Evolutionary conservation across 2,113 vertebrate genomes (phyloP).

Genomic region (Hippotragus niger): DNA sequence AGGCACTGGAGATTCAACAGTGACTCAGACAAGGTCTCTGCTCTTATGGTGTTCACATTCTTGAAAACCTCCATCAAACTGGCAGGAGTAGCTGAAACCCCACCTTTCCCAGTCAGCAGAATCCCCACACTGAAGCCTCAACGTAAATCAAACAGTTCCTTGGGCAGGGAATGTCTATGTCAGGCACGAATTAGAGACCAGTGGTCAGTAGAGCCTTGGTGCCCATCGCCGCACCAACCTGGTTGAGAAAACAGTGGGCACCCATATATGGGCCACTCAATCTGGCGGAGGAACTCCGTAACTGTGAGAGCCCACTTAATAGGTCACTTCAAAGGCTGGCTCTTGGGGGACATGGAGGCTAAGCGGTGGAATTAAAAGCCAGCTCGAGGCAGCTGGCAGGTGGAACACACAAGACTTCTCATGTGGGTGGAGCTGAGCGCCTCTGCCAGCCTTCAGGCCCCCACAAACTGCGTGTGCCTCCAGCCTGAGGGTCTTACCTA

Average conservation of each 20-base stretch:
- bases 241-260: neutral
- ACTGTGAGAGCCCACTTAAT: neutral
- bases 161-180: constrained; percentile 77
- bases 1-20: neutral
- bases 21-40: neutral
- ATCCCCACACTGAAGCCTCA: constrained; percentile 65
- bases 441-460: neutral
- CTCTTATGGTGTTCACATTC: neutral
- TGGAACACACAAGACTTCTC: constrained; percentile 52
- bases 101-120: constrained; percentile 75
- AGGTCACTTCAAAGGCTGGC: neutral
- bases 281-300: neutral
- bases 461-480: neutral
- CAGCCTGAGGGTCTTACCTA: fast-evolving
- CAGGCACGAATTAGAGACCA: constrained; percentile 70
- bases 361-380: neutral
- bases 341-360: neutral
- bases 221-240: neutral
- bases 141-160: constrained; percentile 79
- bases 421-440: constrained; percentile 44
- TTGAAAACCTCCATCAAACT: neutral
- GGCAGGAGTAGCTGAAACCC: neutral
- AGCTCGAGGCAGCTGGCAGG: constrained; percentile 36
- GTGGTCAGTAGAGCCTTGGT: neutral
- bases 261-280: fast-evolving